Percentiles rank a stretch among this genome's conserved stretches.
phyloP scores from a whole-genome alignment of 2,888 invertebrate genomes.

The Hylaea fasciaria region DNA sequence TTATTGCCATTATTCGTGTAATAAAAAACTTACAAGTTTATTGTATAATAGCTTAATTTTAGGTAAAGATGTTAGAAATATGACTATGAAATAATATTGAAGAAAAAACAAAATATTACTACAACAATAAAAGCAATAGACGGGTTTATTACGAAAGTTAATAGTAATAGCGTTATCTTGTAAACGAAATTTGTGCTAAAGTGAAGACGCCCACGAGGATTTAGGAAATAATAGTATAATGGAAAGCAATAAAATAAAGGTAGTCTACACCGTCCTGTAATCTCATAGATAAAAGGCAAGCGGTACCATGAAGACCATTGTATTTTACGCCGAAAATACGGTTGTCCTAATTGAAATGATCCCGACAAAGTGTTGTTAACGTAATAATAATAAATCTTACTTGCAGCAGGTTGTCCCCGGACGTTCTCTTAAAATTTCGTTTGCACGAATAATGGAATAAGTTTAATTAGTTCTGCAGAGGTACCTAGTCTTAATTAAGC shows the following conservation, averaged over 20 bases:
- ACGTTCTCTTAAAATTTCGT: constrained; percentile 70
- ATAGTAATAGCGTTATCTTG: too few species aligned
- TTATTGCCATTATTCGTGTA: too few species aligned
- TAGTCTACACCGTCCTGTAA: constrained; percentile 19
- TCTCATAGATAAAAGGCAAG: constrained; percentile 27
- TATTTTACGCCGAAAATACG: constrained; percentile 38
- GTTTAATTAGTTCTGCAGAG: constrained; percentile 78
- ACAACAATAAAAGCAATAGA: too few species aligned
- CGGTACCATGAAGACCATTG: constrained; percentile 23
- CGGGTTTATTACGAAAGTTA: too few species aligned
- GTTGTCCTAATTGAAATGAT: constrained; percentile 41
- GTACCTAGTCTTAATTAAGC: constrained; percentile 77
- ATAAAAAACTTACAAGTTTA: too few species aligned
- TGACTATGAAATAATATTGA: too few species aligned
- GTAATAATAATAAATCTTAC: constrained; percentile 64
- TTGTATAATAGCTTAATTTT: too few species aligned
- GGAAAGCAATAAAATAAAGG: constrained; percentile 27
- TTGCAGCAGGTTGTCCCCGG: constrained; percentile 59
- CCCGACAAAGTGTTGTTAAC: constrained; percentile 46
- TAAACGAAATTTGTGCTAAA: too few species aligned
- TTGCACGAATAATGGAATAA: constrained; percentile 77
- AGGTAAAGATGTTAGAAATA: too few species aligned
- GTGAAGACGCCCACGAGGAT: too few species aligned
- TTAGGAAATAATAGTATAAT: constrained; percentile 17
- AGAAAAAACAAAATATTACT: too few species aligned